Base-by-base conservation (phyloP, 2,113 vertebrate genomes). In the Speoplatyrhinus poulsoni region DNA sequence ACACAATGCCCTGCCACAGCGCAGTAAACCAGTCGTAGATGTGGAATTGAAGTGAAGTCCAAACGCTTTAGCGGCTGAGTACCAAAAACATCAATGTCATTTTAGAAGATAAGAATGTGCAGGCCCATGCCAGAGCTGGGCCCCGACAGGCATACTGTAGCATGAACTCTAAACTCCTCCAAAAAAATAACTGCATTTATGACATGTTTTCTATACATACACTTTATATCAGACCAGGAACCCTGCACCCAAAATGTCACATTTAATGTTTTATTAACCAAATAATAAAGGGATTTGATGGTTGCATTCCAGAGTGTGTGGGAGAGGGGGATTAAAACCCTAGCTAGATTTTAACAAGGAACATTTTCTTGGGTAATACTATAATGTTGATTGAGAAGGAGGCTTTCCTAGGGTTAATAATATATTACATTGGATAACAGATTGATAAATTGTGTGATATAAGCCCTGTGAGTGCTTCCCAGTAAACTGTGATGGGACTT, bases 151-250 rank as follows among this genome's bases (percentile, higher is more conserved):
- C 26, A 26, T 26, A 26, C 26, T 26, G 26, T 26, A 26, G 26
- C 26, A 82, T 77, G 85, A 87, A 88, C 85, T 78, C 60, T 2
- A 55, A 71, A 55, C 11, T 10, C 36, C 49, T 73, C 46, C 55
- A 68, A 71, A 60, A 67, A 60, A 70, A 52, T 54, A 54, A 75
- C 62, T 32, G 61, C 67, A 47, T 55, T 13, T 33, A 53, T 46
- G 66, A 69, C 46, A 58, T 62, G 56, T 67, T 12, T 11, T 48
- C 12, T 53, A 17, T 60, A 46, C 46, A 32, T 12, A 7, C 55
- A 61, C 33, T 17, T 46, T 74, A 69, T 6, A 68, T 60, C 6
- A 8, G 12, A 62, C 0, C 60, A 62, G 16, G 2, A 56, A 49
- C 55, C 9, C 49, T 4, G 13, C 49, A 52, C 49, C 13, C 49